Evolutionary conservation across 2,888 invertebrate species (phyloP), one percentile per base, ranked within the genome.

Genomic region (Limnephilus auricula): DNA sequence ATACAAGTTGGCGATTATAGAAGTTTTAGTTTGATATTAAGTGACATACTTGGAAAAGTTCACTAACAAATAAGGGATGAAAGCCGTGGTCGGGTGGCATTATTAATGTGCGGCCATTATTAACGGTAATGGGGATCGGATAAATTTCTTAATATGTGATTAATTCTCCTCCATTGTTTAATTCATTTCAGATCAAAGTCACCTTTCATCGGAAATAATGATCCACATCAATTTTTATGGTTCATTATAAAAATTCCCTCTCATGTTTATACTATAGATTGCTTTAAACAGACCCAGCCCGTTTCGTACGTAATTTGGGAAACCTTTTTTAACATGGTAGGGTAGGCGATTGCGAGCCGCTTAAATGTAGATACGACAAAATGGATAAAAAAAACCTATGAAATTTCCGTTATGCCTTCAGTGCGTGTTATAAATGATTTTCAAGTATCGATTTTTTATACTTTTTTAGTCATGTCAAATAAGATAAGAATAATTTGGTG

Each of bases 1-100:
- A 90, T 79, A 89, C 65, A 85, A 80, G 89, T 79, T 80, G 82
- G 90, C 92, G 91, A 91, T 91, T 91, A 90, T 90, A 89, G 83
- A 90, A 92, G 90, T 92, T 92, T 88, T 79, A 92, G 92, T 92
- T 92, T 90, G 92, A 92, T 92, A 92, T 92, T 92, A 92, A 92
- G 92, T 92, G 92, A 92, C 92, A 92, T 92, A 92, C 92, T 92
- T 92, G 90, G 40, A 84, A 90, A 84, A 82, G 88, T 88, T 45
- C 84, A 88, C 88, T 89, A 90, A 92, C 92, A 92, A 92, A 92
- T 92, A 92, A 92, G 88, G 88, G 83, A 45, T 15, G 89, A 45
- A 87, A 90, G 90, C 83, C 82, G 34, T 50, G 78, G 84, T 34
- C 86, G 78, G 37, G 89, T 34, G 89, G 50, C 84, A 78, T 40